A percentile compares a stretch with the other conserved stretches of the same genome.
Conservation (phyloP, 2,888 invertebrate species). For the Ectemnius cavifrons region DNA sequence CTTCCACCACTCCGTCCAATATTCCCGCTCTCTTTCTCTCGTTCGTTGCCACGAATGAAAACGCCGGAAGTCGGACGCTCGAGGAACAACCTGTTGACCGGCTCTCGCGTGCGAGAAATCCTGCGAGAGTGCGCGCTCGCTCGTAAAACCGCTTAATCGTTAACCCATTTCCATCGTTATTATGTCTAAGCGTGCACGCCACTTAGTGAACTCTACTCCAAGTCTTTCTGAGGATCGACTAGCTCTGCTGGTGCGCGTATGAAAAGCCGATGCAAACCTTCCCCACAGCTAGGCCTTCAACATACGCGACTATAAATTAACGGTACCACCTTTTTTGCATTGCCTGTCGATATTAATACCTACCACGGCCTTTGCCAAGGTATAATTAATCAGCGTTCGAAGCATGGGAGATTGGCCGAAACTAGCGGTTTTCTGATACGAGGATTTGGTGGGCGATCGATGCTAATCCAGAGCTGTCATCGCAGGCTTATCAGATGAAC, state of each 20-base stretch:
- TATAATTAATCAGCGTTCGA: not conserved
- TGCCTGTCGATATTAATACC: not conserved
- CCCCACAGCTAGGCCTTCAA: too few relatives aligned
- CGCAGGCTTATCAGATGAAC: conserved; percentile 27
- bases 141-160: conserved; percentile 29
- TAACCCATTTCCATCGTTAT: conserved; percentile 29
- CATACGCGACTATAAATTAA: not conserved
- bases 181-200: conserved; percentile 1
- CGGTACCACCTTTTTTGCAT: not conserved
- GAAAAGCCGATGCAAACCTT: conserved; percentile 1
- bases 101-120: conserved; percentile 34
- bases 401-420: not conserved
- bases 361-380: not conserved
- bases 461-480: conserved; percentile 28
- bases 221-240: conserved; percentile 2
- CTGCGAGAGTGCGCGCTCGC: not conserved
- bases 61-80: conserved; percentile 53
- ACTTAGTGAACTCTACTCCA: not conserved
- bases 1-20: not conserved
- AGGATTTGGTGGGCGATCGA: conserved; percentile 5
- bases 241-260: not conserved
- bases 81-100: conserved; percentile 61
- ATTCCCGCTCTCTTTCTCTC: conserved; percentile 31
- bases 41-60: conserved; percentile 20
- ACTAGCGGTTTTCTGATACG: not conserved